A percentile compares a stretch with the other conserved stretches of the same genome.
Conservation (phyloP, 2,888 invertebrate genomes). For the Luperina nickerlii region DNA sequence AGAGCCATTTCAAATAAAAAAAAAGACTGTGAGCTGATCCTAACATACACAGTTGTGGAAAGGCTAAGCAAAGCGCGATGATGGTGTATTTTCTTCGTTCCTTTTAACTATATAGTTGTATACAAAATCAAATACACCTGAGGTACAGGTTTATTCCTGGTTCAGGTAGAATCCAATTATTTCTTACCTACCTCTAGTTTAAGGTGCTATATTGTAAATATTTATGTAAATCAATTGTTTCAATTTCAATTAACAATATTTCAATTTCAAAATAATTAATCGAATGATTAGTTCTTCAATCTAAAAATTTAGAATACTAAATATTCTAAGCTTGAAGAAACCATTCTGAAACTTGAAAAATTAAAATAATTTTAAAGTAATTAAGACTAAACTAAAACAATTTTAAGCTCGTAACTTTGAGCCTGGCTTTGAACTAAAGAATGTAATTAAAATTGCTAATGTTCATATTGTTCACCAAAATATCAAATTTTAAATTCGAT, state of each 20-base stretch:
- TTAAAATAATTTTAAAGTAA: background rate
- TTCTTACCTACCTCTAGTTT: too few species aligned
- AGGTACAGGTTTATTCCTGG: too few species aligned
- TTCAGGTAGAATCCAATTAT: too few species aligned
- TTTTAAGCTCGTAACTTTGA: slow-evolving; percentile 7
- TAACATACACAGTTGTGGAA: too few species aligned
- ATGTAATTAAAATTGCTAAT: slow-evolving; percentile 37
- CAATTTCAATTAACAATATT: too few species aligned
- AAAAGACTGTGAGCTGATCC: background rate
- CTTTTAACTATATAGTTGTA: too few species aligned
- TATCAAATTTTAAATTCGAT: background rate
- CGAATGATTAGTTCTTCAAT: background rate
- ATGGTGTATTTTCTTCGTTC: too few species aligned
- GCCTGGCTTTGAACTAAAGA: slow-evolving; percentile 7
- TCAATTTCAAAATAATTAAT: background rate
- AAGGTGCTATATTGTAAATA: too few species aligned
- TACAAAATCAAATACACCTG: background rate
- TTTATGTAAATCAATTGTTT: too few species aligned
- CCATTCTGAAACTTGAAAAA: slow-evolving; percentile 1
- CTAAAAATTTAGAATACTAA: too few species aligned
- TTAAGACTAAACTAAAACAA: slow-evolving; percentile 21
- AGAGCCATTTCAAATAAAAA: too few species aligned
- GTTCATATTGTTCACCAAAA: background rate
- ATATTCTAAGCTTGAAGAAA: slow-evolving; percentile 4
- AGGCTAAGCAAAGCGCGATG: too few species aligned